A percentile compares a stretch with the other conserved stretches of the same genome.
These are phyloP conservation scores for Clarias macrocephalus DNA, from an alignment of 2,113 vertebrate genomes.

Conservation along the genomic window DNA sequence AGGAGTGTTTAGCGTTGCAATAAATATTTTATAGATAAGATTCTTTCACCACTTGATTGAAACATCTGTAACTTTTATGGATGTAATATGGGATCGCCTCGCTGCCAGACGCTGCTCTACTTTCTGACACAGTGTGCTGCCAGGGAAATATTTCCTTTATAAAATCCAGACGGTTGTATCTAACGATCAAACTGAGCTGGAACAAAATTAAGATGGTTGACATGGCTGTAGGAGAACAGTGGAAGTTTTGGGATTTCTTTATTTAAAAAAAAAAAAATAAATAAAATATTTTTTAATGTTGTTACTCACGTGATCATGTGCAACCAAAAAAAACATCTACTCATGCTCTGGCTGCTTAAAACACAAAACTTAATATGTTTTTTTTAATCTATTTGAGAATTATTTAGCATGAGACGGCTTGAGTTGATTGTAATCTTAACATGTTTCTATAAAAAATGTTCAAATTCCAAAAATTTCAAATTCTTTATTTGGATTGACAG, in stretches of 20 bases:
- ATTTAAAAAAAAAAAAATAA: neutral
- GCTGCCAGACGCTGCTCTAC: neutral
- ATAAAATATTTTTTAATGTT: too few species aligned
- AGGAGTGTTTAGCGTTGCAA: neutral
- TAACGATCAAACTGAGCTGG: neutral
- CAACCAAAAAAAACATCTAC: neutral
- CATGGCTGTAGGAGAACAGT: neutral
- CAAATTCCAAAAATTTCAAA: neutral
- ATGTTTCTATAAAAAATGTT: neutral
- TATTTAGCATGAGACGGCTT: neutral
- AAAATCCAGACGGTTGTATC: neutral
- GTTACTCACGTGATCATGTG: neutral
- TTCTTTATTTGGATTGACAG: neutral
- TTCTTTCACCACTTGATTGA: neutral
- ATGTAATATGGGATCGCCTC: neutral
- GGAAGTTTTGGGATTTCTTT: neutral
- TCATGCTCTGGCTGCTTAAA: neutral
- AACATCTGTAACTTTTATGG: neutral
- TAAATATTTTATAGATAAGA: neutral
- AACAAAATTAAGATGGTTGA: neutral
- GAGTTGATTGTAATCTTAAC: neutral
- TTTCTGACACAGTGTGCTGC: neutral
- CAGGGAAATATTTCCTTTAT: neutral
- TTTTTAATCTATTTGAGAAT: neutral
- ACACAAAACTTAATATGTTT: neutral